These are phyloP conservation scores for Pollenia angustigena DNA, from an alignment of 2,888 invertebrate species.

Conservation along the genomic window DNA sequence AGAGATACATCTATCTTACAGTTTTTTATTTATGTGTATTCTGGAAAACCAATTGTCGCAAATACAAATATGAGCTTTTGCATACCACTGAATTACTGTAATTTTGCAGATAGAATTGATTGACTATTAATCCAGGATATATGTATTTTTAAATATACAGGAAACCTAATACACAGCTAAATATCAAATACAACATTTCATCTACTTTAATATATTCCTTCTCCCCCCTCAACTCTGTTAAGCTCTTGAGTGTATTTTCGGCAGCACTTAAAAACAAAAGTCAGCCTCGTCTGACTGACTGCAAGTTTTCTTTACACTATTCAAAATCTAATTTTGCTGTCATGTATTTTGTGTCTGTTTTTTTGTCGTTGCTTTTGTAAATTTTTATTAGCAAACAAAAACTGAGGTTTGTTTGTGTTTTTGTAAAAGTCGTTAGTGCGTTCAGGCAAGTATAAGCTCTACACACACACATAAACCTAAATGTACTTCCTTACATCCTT, in stretches of 20 bases:
- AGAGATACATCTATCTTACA: no score
- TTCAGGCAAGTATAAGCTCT: neutral
- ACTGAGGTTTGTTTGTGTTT: neutral
- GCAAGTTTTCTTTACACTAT: neutral
- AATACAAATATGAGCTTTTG: no score
- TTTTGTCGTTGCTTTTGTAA: neutral
- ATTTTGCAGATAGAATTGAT: no score
- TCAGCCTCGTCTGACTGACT: no score
- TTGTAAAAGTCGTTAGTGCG: neutral
- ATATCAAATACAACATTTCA: no score
- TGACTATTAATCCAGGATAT: no score
- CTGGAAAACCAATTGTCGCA: no score
- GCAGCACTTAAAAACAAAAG: neutral
- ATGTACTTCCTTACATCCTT: neutral
- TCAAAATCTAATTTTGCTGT: conserved; percentile 18
- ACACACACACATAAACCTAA: neutral
- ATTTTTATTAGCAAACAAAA: conserved; percentile 15
- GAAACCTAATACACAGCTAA: no score
- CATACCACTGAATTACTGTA: no score
- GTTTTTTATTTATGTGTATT: no score
- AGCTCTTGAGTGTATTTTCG: neutral
- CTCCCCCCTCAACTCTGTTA: neutral
- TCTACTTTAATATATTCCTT: neutral
- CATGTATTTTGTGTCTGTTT: neutral
- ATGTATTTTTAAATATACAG: no score